Evolutionary conservation across 2,113 vertebrate genomes (phyloP).

Genomic region (Phaethon lepturus): DNA sequence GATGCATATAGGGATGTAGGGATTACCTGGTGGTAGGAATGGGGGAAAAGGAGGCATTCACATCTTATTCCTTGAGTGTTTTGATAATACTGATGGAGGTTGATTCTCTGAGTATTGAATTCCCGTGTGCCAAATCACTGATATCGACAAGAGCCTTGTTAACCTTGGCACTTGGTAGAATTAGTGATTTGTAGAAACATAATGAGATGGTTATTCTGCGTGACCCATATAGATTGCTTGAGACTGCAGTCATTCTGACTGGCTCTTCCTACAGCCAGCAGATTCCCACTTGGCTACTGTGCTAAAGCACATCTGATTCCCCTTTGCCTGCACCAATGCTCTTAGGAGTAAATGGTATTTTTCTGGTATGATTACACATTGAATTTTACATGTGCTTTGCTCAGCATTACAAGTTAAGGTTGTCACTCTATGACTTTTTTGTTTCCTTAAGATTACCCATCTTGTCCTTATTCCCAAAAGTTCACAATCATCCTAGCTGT

Average conservation of each 20-base stretch:
- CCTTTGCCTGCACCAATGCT: neutral
- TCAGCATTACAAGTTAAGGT: neutral
- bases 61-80: neutral
- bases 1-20: neutral
- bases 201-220: slow-evolving; percentile 11
- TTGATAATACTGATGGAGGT: neutral
- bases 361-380: neutral
- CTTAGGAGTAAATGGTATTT: neutral
- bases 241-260: neutral
- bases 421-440: neutral
- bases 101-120: slow-evolving; percentile 4
- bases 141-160: slow-evolving; percentile 27
- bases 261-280: neutral
- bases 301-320: neutral
- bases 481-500: neutral
- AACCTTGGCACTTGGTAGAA: neutral
- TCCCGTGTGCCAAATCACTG: neutral
- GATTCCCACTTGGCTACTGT: neutral
- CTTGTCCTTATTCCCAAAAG: neutral
- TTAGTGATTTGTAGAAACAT: slow-evolving; percentile 23
- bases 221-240: neutral
- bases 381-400: neutral
- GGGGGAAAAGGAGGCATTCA: neutral
- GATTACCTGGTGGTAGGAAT: neutral
- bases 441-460: neutral